Evolutionary conservation across 1,140 invertebrate genomes (phyloP).

Genomic region (Temnothorax nylanderi): DNA sequence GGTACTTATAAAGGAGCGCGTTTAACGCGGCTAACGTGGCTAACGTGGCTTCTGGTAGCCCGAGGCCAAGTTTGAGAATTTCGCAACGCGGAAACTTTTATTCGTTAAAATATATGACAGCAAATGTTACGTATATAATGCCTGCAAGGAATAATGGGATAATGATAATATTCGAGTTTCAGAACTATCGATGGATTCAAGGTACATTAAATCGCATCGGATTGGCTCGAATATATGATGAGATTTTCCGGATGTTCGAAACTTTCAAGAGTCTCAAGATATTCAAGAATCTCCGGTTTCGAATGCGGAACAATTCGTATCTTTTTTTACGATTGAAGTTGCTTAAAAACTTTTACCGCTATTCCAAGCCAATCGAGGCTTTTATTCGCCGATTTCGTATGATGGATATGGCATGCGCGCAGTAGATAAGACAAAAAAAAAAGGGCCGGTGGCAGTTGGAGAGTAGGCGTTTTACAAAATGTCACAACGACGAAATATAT

Average conservation of each 20-base stretch:
- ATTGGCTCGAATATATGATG: not conserved
- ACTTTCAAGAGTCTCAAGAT: not conserved
- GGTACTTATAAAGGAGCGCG: not conserved
- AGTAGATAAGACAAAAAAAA: not conserved
- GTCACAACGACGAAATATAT: not conserved
- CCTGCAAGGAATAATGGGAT: not conserved
- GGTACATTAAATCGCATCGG: not conserved
- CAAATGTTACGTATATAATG: not conserved
- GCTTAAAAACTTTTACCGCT: not conserved
- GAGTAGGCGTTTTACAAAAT: not conserved
- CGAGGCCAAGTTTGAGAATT: not conserved
- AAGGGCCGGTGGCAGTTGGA: not conserved
- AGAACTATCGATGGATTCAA: not conserved
- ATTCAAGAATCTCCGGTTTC: not conserved
- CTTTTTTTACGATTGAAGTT: not conserved
- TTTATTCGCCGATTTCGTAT: not conserved
- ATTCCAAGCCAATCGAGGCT: not conserved
- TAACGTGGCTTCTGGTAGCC: not conserved
- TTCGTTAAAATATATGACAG: not conserved
- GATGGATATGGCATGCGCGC: not conserved
- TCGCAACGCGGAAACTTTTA: not conserved
- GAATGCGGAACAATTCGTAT: not conserved
- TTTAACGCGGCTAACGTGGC: not conserved
- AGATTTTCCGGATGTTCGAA: not conserved
- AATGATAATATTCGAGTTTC: not conserved